phyloP scores from a whole-genome alignment of 2,797 vertebrate genomes.

The Tokudaia muenninki region DNA sequence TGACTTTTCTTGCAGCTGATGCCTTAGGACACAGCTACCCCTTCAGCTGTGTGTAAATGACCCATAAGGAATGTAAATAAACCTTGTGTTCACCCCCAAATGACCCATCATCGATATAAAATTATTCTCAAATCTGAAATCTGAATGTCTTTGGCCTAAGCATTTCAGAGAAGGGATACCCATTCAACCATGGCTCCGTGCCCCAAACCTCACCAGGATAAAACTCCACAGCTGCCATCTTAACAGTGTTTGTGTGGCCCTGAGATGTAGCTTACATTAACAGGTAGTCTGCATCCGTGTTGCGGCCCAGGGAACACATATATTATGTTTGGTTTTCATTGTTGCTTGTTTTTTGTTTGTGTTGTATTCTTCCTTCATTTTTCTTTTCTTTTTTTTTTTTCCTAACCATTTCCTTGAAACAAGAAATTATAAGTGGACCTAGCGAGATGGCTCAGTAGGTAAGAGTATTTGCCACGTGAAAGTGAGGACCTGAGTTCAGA shows the following conservation, averaged over 20 bases:
- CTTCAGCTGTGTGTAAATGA: neutral
- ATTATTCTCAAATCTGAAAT: neutral
- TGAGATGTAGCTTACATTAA: slow-evolving; percentile 37
- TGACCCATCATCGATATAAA: neutral
- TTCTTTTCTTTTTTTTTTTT: neutral
- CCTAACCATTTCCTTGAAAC: neutral
- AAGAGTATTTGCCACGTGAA: neutral
- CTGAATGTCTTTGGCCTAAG: neutral
- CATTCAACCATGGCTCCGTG: neutral
- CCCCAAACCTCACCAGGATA: slow-evolving; percentile 51
- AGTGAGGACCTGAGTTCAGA: neutral
- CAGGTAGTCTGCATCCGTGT: neutral
- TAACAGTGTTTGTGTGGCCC: slow-evolving; percentile 30
- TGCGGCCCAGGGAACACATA: neutral
- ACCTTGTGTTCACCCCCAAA: too few relatives aligned
- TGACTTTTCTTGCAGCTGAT: neutral
- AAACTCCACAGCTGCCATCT: slow-evolving; percentile 47
- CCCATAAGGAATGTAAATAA: neutral
- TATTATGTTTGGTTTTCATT: slow-evolving; percentile 13
- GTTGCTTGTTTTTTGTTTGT: neutral
- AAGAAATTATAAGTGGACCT: neutral
- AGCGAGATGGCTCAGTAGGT: neutral
- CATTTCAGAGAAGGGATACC: neutral
- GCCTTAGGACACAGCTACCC: neutral
- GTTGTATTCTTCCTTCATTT: neutral